Evolutionary conservation across 2,113 vertebrate species (phyloP).

Genomic region (Zapornia atra): DNA sequence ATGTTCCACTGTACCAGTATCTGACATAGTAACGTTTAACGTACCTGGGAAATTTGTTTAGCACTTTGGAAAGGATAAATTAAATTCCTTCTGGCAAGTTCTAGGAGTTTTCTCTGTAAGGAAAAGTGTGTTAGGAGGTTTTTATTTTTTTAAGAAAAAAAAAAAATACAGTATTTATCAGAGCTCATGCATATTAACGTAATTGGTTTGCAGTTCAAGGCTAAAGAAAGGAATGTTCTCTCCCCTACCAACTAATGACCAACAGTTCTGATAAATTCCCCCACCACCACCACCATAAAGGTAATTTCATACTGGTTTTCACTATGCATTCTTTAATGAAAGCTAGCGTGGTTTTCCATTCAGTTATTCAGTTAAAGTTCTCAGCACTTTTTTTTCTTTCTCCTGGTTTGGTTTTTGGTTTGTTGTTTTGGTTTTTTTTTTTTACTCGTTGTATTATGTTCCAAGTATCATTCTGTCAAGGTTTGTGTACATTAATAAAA

Average conservation of each 20-base stretch:
- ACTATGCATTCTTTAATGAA: conserved; percentile 71
- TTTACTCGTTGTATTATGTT: conserved; percentile 84
- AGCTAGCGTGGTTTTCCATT: conserved; percentile 77
- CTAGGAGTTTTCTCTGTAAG: conserved; percentile 76
- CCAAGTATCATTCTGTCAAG: conserved; percentile 82
- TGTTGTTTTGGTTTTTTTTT: conserved; percentile 71
- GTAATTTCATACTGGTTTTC: conserved; percentile 69
- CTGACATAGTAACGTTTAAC: conserved; percentile 75
- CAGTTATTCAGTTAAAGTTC: conserved; percentile 74
- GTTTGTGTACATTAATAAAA: conserved; percentile 88
- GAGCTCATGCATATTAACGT: conserved; percentile 63
- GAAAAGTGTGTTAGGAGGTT: conserved; percentile 77
- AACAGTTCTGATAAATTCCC: conserved; percentile 68
- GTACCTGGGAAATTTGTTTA: conserved; percentile 84
- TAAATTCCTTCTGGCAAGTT: conserved; percentile 79
- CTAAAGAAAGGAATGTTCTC: conserved; percentile 73
- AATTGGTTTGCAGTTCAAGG: conserved; percentile 71
- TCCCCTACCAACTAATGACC: conserved; percentile 68
- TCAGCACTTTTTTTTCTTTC: conserved; percentile 81
- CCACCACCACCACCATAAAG: conserved; percentile 55
- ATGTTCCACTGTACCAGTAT: conserved; percentile 63
- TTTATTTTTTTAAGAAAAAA: conserved; percentile 82
- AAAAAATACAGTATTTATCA: conserved; percentile 74
- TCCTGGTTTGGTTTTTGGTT: conserved; percentile 37
- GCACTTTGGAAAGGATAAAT: conserved; percentile 89